Percentiles rank a stretch among this genome's conserved stretches.
These are phyloP conservation scores for Erebia aethiops DNA, from an alignment of 2,888 invertebrate genomes.

Conservation along the genomic window DNA sequence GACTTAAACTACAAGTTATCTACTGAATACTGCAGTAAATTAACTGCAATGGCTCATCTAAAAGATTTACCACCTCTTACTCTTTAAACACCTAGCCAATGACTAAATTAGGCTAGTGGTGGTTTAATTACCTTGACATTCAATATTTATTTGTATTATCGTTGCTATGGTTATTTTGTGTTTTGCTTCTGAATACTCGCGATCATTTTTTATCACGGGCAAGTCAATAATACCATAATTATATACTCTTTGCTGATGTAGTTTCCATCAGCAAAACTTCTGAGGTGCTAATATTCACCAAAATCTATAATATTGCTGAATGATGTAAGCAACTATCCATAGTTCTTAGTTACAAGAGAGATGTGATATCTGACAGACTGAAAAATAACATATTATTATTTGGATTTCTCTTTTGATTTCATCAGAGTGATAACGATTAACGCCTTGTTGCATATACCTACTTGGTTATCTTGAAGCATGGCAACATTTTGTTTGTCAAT, in stretches of 20 bases:
- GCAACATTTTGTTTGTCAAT: conserved; percentile 1
- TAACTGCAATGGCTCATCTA: not conserved
- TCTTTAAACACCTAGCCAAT: conserved; percentile 15
- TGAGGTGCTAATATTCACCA: no score
- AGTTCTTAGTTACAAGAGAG: no score
- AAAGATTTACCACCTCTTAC: not conserved
- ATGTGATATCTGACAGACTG: no score
- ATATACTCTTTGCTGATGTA: no score
- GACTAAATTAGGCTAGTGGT: conserved; percentile 27
- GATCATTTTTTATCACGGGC: not conserved
- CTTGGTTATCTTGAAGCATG: not conserved
- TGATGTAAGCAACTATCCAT: no score
- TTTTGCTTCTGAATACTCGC: not conserved
- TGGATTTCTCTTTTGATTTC: no score
- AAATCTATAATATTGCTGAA: no score
- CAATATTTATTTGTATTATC: conserved; percentile 43
- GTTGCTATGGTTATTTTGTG: conserved; percentile 45
- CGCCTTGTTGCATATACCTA: no score
- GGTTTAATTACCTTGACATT: conserved; percentile 42
- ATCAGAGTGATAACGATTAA: no score
- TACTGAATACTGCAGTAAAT: conserved; percentile 16
- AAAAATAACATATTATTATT: no score
- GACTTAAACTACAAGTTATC: not conserved
- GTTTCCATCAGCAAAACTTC: no score
- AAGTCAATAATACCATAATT: no score